Base-by-base conservation (phyloP, 2,113 vertebrate species). In the Gnathonemus longibarbis region DNA sequence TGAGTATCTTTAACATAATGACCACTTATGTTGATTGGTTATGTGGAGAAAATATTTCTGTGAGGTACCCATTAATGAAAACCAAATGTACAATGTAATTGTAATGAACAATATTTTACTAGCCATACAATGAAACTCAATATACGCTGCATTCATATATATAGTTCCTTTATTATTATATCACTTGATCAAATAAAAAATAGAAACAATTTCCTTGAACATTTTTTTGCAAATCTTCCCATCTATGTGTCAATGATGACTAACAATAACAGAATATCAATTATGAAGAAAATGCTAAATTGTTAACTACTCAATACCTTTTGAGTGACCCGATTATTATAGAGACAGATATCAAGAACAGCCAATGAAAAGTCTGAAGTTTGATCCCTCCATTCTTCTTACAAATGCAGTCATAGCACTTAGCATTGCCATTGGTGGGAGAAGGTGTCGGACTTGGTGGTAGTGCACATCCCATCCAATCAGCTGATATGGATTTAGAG, bases 381-480 rank as follows among this genome's bases (percentile, higher is more conserved):
- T 42, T 46, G 77, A 42, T 42, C 52, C 39, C 52, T 35, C 50
- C 10, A 48, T 52, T 90, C 19, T 27, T 48, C 31, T 89, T 50
- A 58, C 90, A 89, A 42, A 42, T 21, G 58, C 91, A 91, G 1
- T 89, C 83, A 89, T 27, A 24, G 15, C 84, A 62, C 53, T 31
- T 56, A 39, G 49, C 45, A 9, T 42, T 17, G 56, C 89, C 70
- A 48, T 42, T 84, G 45, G 50, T 66, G 49, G 88, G 74, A 31
- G 49, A 87, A 45, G 62, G 11, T 3, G 2, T 42, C 0, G 90
- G 39, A 91, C 19, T 52, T 3, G 87, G 90, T 0, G 48, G 74
- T 7, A 45, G 70, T 0, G 93, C 90, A 89, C 96, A 96, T 90
- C 94, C 93, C 95, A 96, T 94, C 95, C 95, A 96, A 53, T 93